Evolutionary conservation across 2,113 vertebrate species (phyloP).

Genomic region (Megalops atlanticus): DNA sequence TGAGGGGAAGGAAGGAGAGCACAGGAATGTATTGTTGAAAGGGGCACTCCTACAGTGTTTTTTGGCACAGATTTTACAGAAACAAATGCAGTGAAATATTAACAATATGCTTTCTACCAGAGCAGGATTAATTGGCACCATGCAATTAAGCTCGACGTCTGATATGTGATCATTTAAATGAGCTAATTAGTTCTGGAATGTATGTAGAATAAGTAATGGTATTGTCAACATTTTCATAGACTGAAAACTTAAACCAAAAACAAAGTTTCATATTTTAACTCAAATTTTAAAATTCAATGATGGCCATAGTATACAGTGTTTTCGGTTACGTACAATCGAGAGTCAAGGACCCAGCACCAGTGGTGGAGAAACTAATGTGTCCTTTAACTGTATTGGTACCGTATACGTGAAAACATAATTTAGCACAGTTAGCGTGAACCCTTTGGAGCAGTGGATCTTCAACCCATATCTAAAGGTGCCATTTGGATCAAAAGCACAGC

Average conservation of each 20-base stretch:
- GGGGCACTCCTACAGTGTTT: background rate
- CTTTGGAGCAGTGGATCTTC: background rate
- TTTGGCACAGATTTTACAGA: background rate
- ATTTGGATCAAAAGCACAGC: background rate
- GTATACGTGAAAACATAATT: background rate
- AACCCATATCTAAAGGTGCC: background rate
- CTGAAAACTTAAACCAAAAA: background rate
- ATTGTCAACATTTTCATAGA: background rate
- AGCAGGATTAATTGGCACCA: no score
- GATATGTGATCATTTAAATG: background rate
- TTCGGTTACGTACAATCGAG: background rate
- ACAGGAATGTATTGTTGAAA: background rate
- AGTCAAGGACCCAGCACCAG: background rate
- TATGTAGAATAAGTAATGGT: background rate
- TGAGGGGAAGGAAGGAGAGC: background rate
- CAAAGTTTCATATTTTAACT: background rate
- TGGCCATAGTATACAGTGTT: background rate
- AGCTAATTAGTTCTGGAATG: no score
- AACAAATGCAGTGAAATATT: background rate
- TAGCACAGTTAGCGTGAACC: background rate
- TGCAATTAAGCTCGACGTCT: no score
- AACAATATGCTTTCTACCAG: background rate
- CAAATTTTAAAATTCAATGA: background rate
- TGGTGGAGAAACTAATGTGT: background rate
- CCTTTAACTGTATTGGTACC: background rate